Evolutionary conservation across 2,113 vertebrate species (phyloP).

Genomic region (Cranoglanis bouderius): DNA sequence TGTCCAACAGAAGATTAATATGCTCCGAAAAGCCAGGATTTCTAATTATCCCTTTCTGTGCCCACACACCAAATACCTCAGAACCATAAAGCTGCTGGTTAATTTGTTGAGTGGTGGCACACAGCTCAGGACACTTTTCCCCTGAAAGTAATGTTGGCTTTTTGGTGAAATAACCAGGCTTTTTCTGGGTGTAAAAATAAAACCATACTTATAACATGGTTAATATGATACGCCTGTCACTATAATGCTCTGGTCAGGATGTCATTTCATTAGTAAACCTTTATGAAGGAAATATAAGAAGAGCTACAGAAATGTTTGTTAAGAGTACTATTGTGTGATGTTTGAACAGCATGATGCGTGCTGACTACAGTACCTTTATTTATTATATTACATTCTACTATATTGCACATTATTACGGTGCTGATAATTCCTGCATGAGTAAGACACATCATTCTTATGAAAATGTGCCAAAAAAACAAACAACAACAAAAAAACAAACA

Average conservation of each 20-base stretch:
- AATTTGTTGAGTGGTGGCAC: conserved; percentile 21
- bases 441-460: neutral
- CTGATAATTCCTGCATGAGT: neutral
- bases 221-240: neutral
- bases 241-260: neutral
- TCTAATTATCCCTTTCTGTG: conserved; percentile 12
- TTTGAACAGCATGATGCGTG: neutral
- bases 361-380: neutral
- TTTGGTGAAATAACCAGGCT: neutral
- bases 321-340: neutral
- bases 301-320: neutral
- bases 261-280: neutral
- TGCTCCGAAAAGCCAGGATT: conserved; percentile 27
- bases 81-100: neutral
- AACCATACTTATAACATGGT: neutral
- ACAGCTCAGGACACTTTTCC: conserved; percentile 1
- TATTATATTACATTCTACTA: neutral
- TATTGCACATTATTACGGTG: neutral
- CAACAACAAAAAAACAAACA: too few relatives aligned
- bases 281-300: neutral
- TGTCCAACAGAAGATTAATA: conserved; percentile 5
- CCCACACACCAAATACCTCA: conserved; percentile 23
- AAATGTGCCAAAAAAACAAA: neutral
- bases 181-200: neutral
- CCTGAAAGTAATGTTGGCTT: neutral